Percentiles rank a stretch among this genome's conserved stretches.
These are phyloP conservation scores for Calidris pygmaea DNA, from an alignment of 2,113 vertebrate species.

Conservation along the genomic window DNA sequence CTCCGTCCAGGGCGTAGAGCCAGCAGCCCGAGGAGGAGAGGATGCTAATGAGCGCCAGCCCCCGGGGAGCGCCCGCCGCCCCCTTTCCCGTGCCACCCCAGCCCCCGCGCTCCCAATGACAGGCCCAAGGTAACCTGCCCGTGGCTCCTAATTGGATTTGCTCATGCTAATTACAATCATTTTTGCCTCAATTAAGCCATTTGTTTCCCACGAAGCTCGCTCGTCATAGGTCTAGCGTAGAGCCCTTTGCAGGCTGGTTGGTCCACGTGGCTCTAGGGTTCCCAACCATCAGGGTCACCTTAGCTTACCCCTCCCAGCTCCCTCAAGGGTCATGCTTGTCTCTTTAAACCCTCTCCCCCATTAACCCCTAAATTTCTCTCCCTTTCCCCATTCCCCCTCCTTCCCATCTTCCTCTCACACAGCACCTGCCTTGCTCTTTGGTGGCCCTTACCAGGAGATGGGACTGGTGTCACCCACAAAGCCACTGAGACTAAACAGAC, in stretches of 20 bases:
- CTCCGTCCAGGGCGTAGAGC: accelerated
- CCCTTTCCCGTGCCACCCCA: neutral
- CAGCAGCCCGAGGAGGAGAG: neutral
- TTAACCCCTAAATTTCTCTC: neutral
- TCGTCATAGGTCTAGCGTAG: accelerated
- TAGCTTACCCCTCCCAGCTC: accelerated
- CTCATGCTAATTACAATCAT: neutral
- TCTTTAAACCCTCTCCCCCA: no score
- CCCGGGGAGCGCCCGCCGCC: accelerated
- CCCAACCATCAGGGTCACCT: neutral
- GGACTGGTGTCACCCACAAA: neutral
- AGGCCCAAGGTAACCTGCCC: neutral
- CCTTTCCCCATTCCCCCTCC: neutral
- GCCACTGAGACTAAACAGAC: accelerated
- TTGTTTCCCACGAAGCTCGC: neutral
- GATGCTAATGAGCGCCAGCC: neutral
- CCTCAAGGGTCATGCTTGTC: accelerated
- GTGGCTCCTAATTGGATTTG: constrained; percentile 15
- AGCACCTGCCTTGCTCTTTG: accelerated
- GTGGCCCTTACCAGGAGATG: accelerated
- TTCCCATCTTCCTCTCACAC: neutral
- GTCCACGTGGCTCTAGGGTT: accelerated
- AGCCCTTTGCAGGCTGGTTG: neutral
- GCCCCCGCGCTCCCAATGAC: neutral
- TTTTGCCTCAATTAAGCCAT: constrained; percentile 47